Evolutionary conservation across 2,888 invertebrate genomes (phyloP).

Genomic region (Clostera curtula): DNA sequence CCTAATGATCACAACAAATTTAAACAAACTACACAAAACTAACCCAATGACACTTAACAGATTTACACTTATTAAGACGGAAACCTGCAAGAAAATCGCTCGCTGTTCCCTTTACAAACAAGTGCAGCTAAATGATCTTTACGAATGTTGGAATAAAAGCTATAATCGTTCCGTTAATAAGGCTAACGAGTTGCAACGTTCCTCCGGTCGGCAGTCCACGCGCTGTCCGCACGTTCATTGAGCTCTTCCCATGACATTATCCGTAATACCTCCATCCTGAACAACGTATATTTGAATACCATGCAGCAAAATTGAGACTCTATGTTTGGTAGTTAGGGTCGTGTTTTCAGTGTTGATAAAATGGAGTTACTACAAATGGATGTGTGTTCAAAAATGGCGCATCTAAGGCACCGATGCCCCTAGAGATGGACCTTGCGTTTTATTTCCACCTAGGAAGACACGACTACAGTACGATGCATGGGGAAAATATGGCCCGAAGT

Average conservation of each 20-base stretch:
- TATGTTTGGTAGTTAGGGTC: slow-evolving; percentile 1
- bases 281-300: slow-evolving; percentile 23
- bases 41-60: slow-evolving; percentile 36
- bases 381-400: slow-evolving; percentile 49
- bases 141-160: slow-evolving; percentile 25
- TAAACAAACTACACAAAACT: slow-evolving; percentile 31
- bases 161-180: slow-evolving; percentile 33
- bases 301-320: slow-evolving; percentile 10
- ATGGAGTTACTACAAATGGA: slow-evolving; percentile 26
- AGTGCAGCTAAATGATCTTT: slow-evolving; percentile 25
- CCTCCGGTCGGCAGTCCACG: slow-evolving; percentile 65
- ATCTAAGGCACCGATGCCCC: slow-evolving; percentile 71
- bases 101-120: slow-evolving; percentile 21
- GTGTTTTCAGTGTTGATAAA: slow-evolving; percentile 3
- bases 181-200: slow-evolving; percentile 41
- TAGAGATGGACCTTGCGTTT: slow-evolving; percentile 72
- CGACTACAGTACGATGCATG: slow-evolving; percentile 69
- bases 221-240: slow-evolving; percentile 71
- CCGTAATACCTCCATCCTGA: slow-evolving; percentile 31
- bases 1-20: slow-evolving; percentile 25
- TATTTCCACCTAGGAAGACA: slow-evolving; percentile 74
- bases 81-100: slow-evolving; percentile 34
- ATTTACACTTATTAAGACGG: slow-evolving; percentile 51
- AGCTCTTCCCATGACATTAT: slow-evolving; percentile 75
- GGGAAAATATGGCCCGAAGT: slow-evolving; percentile 69